Evolutionary conservation across 2,113 vertebrate species (phyloP).

Genomic region (Hyperopisus bebe): DNA sequence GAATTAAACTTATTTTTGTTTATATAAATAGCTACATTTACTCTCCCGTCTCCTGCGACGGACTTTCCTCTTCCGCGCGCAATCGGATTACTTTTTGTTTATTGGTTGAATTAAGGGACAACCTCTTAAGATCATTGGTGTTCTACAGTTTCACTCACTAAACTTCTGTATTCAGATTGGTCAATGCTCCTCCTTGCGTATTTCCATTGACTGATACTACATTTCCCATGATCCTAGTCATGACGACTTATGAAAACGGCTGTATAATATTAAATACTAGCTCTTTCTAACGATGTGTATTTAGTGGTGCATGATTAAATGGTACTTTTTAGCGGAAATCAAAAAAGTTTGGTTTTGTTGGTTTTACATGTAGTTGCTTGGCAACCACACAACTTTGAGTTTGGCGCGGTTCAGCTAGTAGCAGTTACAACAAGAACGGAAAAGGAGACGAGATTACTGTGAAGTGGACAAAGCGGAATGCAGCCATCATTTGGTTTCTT

Average conservation of each 20-base stretch:
- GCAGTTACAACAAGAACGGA: not conserved
- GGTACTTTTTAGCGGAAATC: not conserved
- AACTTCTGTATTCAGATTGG: not conserved
- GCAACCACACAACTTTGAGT: not conserved
- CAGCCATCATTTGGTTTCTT: not conserved
- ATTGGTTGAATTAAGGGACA: conserved; percentile 45
- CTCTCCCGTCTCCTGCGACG: not conserved
- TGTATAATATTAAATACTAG: not conserved
- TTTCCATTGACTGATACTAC: not conserved
- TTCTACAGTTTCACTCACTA: not conserved
- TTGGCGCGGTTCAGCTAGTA: not conserved
- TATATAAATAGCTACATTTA: not conserved
- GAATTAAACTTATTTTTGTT: not conserved
- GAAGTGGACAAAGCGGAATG: not conserved
- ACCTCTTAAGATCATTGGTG: not conserved
- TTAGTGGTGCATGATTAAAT: not conserved
- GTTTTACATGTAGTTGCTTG: not conserved
- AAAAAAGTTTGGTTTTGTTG: not conserved
- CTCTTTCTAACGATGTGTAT: not conserved
- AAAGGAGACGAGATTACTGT: not conserved
- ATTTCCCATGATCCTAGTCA: not conserved
- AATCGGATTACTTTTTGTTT: conserved; percentile 26
- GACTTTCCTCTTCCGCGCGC: conserved; percentile 73
- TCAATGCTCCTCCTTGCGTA: not conserved
- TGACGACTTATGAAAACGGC: not conserved